Evolutionary conservation across 2,888 invertebrate species (phyloP).

Genomic region (Scaptomyza flava): DNA sequence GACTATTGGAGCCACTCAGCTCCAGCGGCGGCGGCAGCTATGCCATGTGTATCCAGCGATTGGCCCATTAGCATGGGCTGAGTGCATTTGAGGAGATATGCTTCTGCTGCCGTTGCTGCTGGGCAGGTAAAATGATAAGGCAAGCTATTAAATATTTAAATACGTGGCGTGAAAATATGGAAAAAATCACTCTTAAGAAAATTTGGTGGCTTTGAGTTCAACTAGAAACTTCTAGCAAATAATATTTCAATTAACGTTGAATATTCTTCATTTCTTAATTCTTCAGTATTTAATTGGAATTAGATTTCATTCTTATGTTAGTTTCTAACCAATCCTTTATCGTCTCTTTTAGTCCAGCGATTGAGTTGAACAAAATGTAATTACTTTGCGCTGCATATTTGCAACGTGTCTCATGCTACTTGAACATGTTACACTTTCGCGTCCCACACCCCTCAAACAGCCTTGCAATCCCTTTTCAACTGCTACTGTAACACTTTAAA

Average conservation of each 20-base stretch:
- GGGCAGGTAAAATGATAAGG: conserved; percentile 7
- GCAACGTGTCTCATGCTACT: conserved; percentile 51
- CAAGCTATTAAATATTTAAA: neutral
- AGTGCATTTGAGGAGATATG: conserved; percentile 6
- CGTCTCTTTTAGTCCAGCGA: neutral
- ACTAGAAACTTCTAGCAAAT: no score
- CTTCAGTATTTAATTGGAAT: no score
- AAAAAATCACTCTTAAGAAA: neutral
- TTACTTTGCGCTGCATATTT: conserved; percentile 73
- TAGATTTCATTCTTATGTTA: no score
- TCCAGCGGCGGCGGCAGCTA: conserved; percentile 3
- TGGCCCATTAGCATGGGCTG: conserved; percentile 29
- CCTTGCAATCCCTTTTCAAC: neutral
- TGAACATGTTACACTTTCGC: conserved; percentile 55
- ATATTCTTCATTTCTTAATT: no score
- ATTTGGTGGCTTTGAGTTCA: no score
- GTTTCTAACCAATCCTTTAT: conserved; percentile 16
- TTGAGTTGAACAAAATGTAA: conserved; percentile 48
- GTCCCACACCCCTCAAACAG: neutral
- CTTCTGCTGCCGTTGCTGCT: neutral
- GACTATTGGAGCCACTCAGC: conserved; percentile 15
- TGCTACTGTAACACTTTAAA: conserved; percentile 64
- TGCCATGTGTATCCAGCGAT: conserved; percentile 15
- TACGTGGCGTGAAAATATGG: neutral
- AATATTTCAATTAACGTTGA: no score